These are phyloP conservation scores for Prochilodus magdalenae DNA, from an alignment of 2,113 vertebrate species.

Conservation along the genomic window DNA sequence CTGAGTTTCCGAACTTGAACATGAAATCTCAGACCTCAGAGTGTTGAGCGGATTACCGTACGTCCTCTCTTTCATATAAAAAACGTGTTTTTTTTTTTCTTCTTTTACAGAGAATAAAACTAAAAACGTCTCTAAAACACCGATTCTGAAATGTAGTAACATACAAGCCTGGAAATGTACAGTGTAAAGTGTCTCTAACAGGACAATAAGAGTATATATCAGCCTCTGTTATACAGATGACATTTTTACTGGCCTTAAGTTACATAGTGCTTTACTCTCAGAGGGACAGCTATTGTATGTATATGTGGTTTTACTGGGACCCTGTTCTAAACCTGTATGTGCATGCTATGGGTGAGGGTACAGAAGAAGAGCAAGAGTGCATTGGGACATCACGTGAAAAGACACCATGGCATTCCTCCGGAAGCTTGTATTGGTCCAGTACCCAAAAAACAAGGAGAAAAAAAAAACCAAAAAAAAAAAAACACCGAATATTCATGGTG, in stretches of 20 bases:
- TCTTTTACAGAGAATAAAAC: slow-evolving; percentile 55
- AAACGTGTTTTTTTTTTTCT: slow-evolving; percentile 35
- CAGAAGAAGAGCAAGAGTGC: slow-evolving; percentile 13
- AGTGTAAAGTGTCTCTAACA: slow-evolving; percentile 81
- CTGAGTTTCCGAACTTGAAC: slow-evolving; percentile 12
- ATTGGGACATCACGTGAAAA: slow-evolving; percentile 33
- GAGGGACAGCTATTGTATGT: slow-evolving; percentile 43
- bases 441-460: slow-evolving; percentile 29
- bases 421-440: slow-evolving; percentile 55
- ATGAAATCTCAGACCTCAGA: slow-evolving; percentile 15
- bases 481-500: slow-evolving; percentile 26
- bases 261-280: slow-evolving; percentile 65
- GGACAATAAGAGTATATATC: slow-evolving; percentile 5
- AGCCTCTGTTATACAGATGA: slow-evolving; percentile 61
- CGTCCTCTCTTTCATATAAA: slow-evolving; percentile 68
- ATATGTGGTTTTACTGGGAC: slow-evolving; percentile 32
- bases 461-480: slow-evolving; percentile 8
- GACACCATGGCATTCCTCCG: slow-evolving; percentile 39
- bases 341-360: too few relatives aligned
- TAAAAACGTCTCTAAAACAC: slow-evolving; percentile 75
- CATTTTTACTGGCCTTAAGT: slow-evolving; percentile 73
- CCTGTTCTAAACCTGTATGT: slow-evolving; percentile 49
- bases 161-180: slow-evolving; percentile 72
- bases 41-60: slow-evolving; percentile 8
- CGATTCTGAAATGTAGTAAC: slow-evolving; percentile 74